Evolutionary conservation across 2,888 invertebrate species (phyloP).

Genomic region (Nephrotoma flavescens): DNA sequence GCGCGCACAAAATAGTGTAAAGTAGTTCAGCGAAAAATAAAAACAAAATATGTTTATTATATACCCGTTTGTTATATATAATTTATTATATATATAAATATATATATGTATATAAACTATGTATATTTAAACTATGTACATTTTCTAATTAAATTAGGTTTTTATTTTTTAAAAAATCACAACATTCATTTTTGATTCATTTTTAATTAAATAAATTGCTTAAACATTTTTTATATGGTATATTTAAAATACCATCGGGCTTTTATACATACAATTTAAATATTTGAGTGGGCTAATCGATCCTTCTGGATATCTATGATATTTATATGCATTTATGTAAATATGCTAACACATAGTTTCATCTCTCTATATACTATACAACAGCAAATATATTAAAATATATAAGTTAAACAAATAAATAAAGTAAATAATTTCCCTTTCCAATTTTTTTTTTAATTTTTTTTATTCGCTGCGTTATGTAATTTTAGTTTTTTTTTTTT

Average conservation of each 20-base stretch:
- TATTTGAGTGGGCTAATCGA: not conserved
- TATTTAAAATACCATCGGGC: not conserved
- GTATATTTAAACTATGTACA: not conserved
- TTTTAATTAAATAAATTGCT: not conserved
- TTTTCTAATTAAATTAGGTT: not conserved
- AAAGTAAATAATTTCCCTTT: not conserved
- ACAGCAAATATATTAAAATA: not conserved
- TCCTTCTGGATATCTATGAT: not conserved
- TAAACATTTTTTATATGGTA: not conserved
- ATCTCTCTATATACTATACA: not conserved
- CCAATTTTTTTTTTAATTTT: not conserved
- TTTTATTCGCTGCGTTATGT: not conserved
- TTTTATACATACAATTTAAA: not conserved
- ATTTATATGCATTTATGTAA: no score
- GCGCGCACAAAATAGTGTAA: not conserved
- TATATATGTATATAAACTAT: no score
- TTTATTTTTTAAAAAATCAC: constrained; percentile 1
- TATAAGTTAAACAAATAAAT: not conserved
- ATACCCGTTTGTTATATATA: not conserved
- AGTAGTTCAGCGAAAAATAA: not conserved
- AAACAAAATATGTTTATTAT: not conserved
- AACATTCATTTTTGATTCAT: not conserved
- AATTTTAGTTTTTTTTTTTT: not conserved
- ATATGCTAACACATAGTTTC: no score
- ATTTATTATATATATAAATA: not conserved